These are phyloP conservation scores for Lophius piscatorius DNA, from an alignment of 2,113 vertebrate species.

Conservation along the genomic window DNA sequence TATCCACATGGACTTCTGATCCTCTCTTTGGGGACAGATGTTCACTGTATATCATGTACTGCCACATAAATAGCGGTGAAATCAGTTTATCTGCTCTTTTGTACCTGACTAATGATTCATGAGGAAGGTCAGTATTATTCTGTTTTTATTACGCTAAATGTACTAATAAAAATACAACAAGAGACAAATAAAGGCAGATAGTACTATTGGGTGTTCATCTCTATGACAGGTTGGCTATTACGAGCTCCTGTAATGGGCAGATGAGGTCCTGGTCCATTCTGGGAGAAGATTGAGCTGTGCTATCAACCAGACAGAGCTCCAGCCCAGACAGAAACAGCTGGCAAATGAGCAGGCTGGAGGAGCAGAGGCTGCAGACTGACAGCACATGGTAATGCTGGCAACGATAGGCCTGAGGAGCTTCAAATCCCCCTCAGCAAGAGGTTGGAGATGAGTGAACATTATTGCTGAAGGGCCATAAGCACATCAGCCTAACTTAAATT, in stretches of 20 bases:
- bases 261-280: slow-evolving; percentile 37
- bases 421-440: slow-evolving; percentile 51
- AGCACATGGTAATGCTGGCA: slow-evolving; percentile 42
- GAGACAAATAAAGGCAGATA: slow-evolving; percentile 24
- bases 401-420: slow-evolving; percentile 42
- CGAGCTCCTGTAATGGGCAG: slow-evolving; percentile 23
- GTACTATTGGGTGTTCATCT: slow-evolving; percentile 18
- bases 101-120: background rate
- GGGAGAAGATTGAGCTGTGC: slow-evolving; percentile 45
- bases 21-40: slow-evolving; percentile 24
- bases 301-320: slow-evolving; percentile 32
- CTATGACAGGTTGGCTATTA: slow-evolving; percentile 34
- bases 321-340: slow-evolving; percentile 9
- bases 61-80: slow-evolving; percentile 17
- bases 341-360: slow-evolving; percentile 32
- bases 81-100: slow-evolving; percentile 21
- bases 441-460: slow-evolving; percentile 66
- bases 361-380: slow-evolving; percentile 29
- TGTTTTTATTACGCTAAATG: slow-evolving; percentile 13
- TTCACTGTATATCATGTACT: slow-evolving; percentile 20
- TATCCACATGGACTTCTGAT: slow-evolving; percentile 35
- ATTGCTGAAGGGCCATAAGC: slow-evolving; percentile 49
- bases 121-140: slow-evolving; percentile 12
- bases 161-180: slow-evolving; percentile 28
- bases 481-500: slow-evolving; percentile 55